Evolutionary conservation across 2,888 invertebrate species (phyloP).

Genomic region (Phortica okadai): DNA sequence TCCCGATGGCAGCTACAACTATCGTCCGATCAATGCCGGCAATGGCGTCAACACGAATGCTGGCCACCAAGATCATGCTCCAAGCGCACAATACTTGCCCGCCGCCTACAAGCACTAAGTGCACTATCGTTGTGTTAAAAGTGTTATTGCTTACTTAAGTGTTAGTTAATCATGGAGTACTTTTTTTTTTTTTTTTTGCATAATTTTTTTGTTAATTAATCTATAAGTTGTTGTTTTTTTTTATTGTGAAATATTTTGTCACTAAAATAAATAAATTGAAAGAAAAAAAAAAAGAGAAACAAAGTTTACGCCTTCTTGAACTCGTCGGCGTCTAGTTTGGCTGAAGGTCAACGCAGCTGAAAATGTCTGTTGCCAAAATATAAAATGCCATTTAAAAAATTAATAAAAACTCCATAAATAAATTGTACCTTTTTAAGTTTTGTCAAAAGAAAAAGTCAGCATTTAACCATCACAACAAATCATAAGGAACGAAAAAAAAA

Average conservation of each 20-base stretch:
- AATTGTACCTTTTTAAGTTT: constrained; percentile 38
- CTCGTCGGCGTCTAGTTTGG: not conserved
- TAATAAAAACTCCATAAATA: constrained; percentile 65
- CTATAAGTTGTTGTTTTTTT: constrained; percentile 47
- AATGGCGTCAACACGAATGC: not conserved
- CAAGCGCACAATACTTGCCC: constrained; percentile 66
- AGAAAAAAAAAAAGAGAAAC: not conserved
- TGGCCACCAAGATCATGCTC: constrained; percentile 35
- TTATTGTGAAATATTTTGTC: constrained; percentile 8
- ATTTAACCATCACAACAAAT: constrained; percentile 52
- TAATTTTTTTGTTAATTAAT: constrained; percentile 60
- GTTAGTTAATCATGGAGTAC: too few relatives aligned
- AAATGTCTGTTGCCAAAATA: constrained; percentile 50
- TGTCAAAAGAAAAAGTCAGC: not conserved
- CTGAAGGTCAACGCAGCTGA: constrained; percentile 45
- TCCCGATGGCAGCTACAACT: constrained; percentile 72
- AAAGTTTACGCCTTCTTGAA: not conserved
- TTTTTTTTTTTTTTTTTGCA: constrained; percentile 19
- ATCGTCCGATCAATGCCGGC: constrained; percentile 60
- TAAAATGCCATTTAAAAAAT: constrained; percentile 61
- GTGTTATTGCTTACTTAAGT: too few relatives aligned
- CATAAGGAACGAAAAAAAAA: constrained; percentile 29
- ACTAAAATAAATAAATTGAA: constrained; percentile 1
- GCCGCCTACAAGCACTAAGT: constrained; percentile 56
- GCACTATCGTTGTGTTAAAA: not conserved